Base-by-base conservation (phyloP, 1,140 invertebrate species). In the Listronotus bonariensis region DNA sequence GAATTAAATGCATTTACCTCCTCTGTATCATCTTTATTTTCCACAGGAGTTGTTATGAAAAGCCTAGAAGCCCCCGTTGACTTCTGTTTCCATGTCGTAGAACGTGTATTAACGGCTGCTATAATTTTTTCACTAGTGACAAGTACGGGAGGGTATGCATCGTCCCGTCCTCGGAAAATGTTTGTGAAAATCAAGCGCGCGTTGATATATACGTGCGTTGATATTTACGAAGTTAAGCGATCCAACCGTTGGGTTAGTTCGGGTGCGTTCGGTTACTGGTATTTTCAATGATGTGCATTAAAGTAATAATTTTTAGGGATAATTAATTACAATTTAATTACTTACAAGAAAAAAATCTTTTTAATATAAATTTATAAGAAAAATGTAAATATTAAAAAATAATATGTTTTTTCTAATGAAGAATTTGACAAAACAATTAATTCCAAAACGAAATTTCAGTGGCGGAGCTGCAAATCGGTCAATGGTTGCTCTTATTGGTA, bases 11-110 rank as follows among this genome's bases (percentile, higher is more conserved):
- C 52, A 77, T 79, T 83, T 89, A 92, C 90, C 89, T 91, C 89
- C 78, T 91, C 89, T 74, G 89, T 82, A 77, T 91, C 89, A 83
- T 92, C 90, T 84, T 89, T 90, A 81, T 87, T 88, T 83, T 91
- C 89, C 78, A 92, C 86, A 75, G 86, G 83, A 74, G 84, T 87
- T 69, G 85, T 82, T 74, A 79, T 77, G 75, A 87, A 82, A 67
- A 88, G 77, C 78, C 83, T 84, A 72, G 84, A 84, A 74, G 80
- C 77, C 78, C 79, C 82, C 77, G 78, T 78, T 79, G 85, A 83
- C 69, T 76, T 78, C 76, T n/a, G 82, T 81, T 78, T 85, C 84
- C 84, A 86, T 84, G 79, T 79, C 81, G 76, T 70, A 58, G 60
- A 66, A 52, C 42, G 49, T 64, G 54, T 71, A 63, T 56, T 70